Evolutionary conservation across 2,113 vertebrate genomes (phyloP).

Genomic region (Fukomys damarensis): DNA sequence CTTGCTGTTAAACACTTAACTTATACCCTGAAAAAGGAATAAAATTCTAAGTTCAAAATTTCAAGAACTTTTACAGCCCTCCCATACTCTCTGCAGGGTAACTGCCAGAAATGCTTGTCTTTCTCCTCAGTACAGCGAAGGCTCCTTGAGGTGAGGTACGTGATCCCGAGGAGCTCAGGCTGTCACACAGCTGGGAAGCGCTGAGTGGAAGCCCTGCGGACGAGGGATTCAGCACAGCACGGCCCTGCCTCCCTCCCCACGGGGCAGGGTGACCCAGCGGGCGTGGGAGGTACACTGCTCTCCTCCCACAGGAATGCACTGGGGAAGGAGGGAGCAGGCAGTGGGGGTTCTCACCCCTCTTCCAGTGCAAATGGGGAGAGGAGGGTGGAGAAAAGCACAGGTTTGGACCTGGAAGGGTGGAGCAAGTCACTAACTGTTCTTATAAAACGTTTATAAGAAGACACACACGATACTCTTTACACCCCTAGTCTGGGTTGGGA

Average conservation of each 20-base stretch:
- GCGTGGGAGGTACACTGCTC: background rate
- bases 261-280: rapidly evolving
- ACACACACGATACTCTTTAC: background rate
- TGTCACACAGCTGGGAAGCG: too few species aligned
- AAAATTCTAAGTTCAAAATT: slow-evolving; percentile 22
- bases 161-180: too few species aligned
- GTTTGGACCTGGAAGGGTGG: background rate
- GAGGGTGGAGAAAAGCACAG: background rate
- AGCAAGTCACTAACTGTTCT: background rate
- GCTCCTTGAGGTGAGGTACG: background rate
- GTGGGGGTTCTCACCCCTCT: background rate
- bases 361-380: background rate
- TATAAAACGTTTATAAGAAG: background rate
- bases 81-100: too few species aligned
- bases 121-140: background rate
- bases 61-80: background rate
- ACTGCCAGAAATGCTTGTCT: background rate
- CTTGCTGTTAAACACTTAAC: background rate
- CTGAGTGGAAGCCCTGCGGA: too few species aligned
- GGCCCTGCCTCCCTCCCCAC: background rate
- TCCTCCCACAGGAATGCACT: background rate
- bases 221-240: too few species aligned
- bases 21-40: slow-evolving; percentile 15
- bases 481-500: background rate
- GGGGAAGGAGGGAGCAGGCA: background rate